Base-by-base conservation (phyloP, 2,888 invertebrate genomes). In the Chymomyza fuscimana region DNA sequence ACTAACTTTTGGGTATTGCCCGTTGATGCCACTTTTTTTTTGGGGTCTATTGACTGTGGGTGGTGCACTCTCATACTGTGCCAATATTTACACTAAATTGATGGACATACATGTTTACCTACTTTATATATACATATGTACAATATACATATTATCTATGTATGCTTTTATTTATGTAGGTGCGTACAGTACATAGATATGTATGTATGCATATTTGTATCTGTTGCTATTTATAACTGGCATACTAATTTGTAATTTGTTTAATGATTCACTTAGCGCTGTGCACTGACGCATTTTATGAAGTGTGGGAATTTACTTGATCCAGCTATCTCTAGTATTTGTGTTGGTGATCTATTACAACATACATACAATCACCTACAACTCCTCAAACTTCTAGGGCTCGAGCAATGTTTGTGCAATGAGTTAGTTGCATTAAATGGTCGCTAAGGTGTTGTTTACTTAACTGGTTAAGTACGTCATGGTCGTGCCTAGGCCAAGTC, bases 181-280 rank as follows among this genome's bases (percentile, higher is more conserved):
- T 70, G 62, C 46, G 59, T 15, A 59, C 7, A 59, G 59, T 22
- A n/a, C 10, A 22, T 54, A 54, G 15, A 54, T 54, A 54, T 1
- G 3, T 22, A 54, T 19, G 3, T 54, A 54, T 7, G 32, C 5
- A 15, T n/a, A 15, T 60, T 36, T 60, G 15, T 29, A 59, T 62
- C 19, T 62, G 10, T 50, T 50, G 77, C 81, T 82, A 87, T 87
- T 83, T 83, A 87, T 85, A 83, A 80, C 85, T 82, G 85, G 76
- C 78, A 69, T 85, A 84, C 87, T 87, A 84, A 82, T 84, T 83
- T 80, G 82, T 82, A 84, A 84, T 87, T 84, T 84, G 83, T 84
- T 84, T 87, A 84, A 82, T 84, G 83, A 84, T 84, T 84, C 83
- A 84, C 86, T 84, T 84, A 87, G 74, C 68, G 67, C 65, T 51